These are phyloP conservation scores for Drosophila erecta DNA, from an alignment of 1,140 invertebrate species.

Conservation along the genomic window DNA sequence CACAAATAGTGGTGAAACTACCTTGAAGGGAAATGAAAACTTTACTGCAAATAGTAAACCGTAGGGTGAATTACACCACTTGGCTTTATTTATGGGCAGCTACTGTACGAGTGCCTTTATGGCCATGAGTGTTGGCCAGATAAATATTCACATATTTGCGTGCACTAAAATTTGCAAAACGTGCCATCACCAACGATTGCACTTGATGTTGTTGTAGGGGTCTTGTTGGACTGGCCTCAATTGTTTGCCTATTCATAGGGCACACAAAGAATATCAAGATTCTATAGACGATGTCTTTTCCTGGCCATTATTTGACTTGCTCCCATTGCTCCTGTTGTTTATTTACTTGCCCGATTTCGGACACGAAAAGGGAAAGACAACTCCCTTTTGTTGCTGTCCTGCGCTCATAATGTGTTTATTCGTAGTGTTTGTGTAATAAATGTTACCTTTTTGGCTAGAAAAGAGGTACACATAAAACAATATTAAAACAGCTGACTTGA, in stretches of 20 bases:
- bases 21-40: slow-evolving; percentile 10
- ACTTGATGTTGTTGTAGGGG: slow-evolving; percentile 28
- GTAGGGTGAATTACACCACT: slow-evolving; percentile 3
- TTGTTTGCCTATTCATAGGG: slow-evolving; percentile 42
- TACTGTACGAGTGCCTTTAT: neutral
- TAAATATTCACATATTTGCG: slow-evolving; percentile 30
- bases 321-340: slow-evolving; percentile 51
- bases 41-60: slow-evolving; percentile 6
- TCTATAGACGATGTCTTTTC: slow-evolving; percentile 27
- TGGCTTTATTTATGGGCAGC: slow-evolving; percentile 12
- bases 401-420: slow-evolving; percentile 67
- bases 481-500: slow-evolving; percentile 15
- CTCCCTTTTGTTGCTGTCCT: slow-evolving; percentile 12
- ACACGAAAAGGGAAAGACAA: neutral
- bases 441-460: slow-evolving; percentile 15
- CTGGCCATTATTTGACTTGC: slow-evolving; percentile 55
- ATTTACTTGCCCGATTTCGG: slow-evolving; percentile 61
- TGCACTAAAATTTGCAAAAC: slow-evolving; percentile 20
- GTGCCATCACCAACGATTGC: slow-evolving; percentile 38
- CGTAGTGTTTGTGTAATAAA: slow-evolving; percentile 63
- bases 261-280: slow-evolving; percentile 1
- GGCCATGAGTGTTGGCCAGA: slow-evolving; percentile 14
- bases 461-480: slow-evolving; percentile 22
- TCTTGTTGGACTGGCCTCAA: slow-evolving; percentile 38
- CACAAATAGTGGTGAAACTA: slow-evolving; percentile 3